Evolutionary conservation across 2,888 invertebrate species (phyloP).

Genomic region (Caenorhabditis drosophilae): DNA sequence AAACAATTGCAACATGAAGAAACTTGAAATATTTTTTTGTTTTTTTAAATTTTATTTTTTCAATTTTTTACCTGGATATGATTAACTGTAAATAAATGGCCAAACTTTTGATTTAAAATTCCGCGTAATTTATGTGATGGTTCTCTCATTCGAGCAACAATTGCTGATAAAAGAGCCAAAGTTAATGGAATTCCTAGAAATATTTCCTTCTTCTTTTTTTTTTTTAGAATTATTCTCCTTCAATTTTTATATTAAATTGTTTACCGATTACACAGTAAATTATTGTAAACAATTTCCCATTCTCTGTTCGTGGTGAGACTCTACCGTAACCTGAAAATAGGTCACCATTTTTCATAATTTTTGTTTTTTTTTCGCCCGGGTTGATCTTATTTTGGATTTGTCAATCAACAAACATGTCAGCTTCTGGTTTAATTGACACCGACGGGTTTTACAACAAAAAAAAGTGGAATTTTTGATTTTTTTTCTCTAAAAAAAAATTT

Average conservation of each 20-base stretch:
- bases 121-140: conserved; percentile 80
- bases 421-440: too few relatives aligned
- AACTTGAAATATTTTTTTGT: conserved; percentile 68
- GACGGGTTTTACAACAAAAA: too few relatives aligned
- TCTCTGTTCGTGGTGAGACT: conserved; percentile 83
- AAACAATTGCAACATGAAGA: conserved; percentile 78
- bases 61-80: conserved; percentile 58
- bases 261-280: conserved; percentile 79
- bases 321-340: conserved; percentile 91
- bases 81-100: conserved; percentile 75
- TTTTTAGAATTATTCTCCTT: neutral
- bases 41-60: neutral
- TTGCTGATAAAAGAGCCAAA: conserved; percentile 81
- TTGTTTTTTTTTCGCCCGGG: too few relatives aligned
- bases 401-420: too few relatives aligned
- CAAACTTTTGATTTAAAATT: conserved; percentile 77
- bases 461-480: too few relatives aligned
- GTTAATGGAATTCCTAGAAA: conserved; percentile 80
- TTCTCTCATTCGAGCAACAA: conserved; percentile 79
- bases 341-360: too few relatives aligned
- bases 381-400: too few relatives aligned
- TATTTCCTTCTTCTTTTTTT: neutral
- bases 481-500: too few relatives aligned
- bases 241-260: neutral
- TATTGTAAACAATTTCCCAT: conserved; percentile 87